These are phyloP conservation scores for Sander lucioperca DNA, from an alignment of 2,113 vertebrate species.

Conservation along the genomic window DNA sequence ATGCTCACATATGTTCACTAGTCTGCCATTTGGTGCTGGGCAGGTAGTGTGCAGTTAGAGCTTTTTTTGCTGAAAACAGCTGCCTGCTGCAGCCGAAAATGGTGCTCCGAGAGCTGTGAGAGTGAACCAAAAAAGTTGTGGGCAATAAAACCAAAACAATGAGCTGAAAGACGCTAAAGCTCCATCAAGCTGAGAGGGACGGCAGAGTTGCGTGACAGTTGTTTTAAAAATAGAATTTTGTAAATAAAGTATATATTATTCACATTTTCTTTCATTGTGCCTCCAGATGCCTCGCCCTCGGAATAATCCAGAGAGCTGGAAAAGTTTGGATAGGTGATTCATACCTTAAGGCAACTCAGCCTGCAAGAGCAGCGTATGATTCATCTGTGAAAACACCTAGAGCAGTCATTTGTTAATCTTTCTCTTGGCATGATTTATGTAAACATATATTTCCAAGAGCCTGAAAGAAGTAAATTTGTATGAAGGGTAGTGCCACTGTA, in stretches of 20 bases:
- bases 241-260: conserved; percentile 16
- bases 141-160: neutral
- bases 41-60: neutral
- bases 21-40: neutral
- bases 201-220: neutral
- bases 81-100: neutral
- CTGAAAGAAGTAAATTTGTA: neutral
- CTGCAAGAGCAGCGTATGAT: conserved; percentile 27
- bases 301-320: conserved; percentile 16
- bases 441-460: conserved; percentile 10
- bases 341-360: conserved; percentile 51
- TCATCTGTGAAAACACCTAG: conserved; percentile 52
- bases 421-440: conserved; percentile 18
- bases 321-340: neutral
- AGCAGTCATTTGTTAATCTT: conserved; percentile 15
- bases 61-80: neutral
- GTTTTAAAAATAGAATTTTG: no score
- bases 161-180: neutral
- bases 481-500: neutral
- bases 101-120: no score
- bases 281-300: conserved; percentile 2
- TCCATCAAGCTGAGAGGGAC: neutral
- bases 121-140: neutral
- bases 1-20: no score
- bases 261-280: neutral